These are phyloP conservation scores for Bombus ignitus DNA, from an alignment of 1,140 invertebrate genomes.

Conservation along the genomic window DNA sequence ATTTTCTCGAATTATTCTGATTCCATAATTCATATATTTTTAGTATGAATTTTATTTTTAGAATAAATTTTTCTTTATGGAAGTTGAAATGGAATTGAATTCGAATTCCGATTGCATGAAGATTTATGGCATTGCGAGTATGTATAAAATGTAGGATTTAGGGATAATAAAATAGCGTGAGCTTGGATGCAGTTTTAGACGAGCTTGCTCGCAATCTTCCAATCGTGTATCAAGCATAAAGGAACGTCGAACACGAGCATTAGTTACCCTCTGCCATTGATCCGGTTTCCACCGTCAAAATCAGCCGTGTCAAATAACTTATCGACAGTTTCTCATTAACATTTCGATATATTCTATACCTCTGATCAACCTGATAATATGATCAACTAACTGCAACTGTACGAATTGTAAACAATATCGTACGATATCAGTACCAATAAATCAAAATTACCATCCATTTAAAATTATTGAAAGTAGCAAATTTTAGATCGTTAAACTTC, in stretches of 20 bases:
- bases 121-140: background rate
- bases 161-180: background rate
- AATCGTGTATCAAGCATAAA: background rate
- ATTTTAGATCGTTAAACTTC: too few species aligned
- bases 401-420: too few species aligned
- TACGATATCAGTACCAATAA: too few species aligned
- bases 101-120: background rate
- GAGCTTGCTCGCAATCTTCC: background rate
- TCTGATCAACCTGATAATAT: too few species aligned
- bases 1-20: background rate
- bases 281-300: background rate
- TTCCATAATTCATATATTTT: background rate
- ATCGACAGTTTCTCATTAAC: conserved; percentile 15
- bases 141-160: background rate
- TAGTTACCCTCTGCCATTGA: background rate
- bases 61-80: background rate
- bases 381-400: too few species aligned
- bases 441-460: too few species aligned
- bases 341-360: background rate
- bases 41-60: background rate
- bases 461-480: too few species aligned
- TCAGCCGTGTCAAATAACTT: conserved; percentile 2
- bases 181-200: background rate
- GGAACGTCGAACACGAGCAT: background rate
- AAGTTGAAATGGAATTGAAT: background rate